Evolutionary conservation across 2,888 invertebrate species (phyloP), one percentile per base, ranked within the genome.

Genomic region (Tetramorium bicarinatum): DNA sequence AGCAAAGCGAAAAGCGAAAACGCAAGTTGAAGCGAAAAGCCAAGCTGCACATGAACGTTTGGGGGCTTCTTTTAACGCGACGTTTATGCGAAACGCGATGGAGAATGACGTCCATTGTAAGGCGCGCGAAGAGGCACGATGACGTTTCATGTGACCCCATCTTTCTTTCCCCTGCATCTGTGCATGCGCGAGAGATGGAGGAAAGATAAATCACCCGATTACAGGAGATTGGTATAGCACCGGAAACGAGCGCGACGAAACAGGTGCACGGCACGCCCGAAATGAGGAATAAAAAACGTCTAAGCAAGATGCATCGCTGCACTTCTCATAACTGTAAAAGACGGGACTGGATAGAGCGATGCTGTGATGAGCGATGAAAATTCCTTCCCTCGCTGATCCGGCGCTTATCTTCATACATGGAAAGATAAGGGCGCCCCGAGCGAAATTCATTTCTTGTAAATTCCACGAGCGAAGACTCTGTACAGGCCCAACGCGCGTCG

Each of bases 171-270:
- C 69, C 4, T 34, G 29, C 54, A 59, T 34, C 21, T 59, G 59
- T 71, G 47, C 47, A 71, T 47, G 18, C 59, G 34, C 21, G 38
- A 59, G 21, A 11, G 47, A 47, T 2, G n/a, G 29, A 13, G 15
- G 38, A 18, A 80, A 80, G 79, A 80, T 80, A 71, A 80, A 80
- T 80, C 59, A 80, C 47, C 18, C 72, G 79, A 80, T 80, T 71
- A 80, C 79, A 21, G 72, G 25, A 80, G 47, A 80, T 80, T 71
- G 72, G 72, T 80, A 71, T 59, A 71, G 71, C 47, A 18, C 21
- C 59, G 59, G 79, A 61, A 80, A 80, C 72, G 59, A 71, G 71
- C 21, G 59, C 59, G 47, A 79, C 71, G 59, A 79, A 79, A 71
- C 59, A 79, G 71, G 71, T 79, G 79, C 9, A n/a, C 21, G 29